A percentile compares a stretch with the other conserved stretches of the same genome.
Conservation (phyloP, 1,140 invertebrate genomes). For the Papilio xuthus region DNA sequence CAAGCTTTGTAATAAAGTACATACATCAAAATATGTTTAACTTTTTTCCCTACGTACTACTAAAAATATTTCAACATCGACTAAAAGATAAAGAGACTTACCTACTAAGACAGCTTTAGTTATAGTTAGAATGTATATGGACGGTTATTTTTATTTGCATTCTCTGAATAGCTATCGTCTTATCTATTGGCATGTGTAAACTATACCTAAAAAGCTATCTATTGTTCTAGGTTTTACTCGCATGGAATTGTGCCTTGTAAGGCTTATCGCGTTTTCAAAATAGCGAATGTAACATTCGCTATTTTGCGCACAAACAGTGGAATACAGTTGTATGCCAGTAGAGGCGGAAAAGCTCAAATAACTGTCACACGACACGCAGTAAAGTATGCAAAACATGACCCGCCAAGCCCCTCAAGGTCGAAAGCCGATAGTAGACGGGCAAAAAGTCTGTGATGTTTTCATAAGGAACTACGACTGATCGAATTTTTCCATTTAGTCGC, state of each 20-base stretch:
- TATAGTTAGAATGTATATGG: not conserved
- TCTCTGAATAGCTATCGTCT: not conserved
- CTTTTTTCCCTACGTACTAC: no score
- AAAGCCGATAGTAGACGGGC: not conserved
- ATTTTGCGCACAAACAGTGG: not conserved
- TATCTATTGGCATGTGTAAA: not conserved
- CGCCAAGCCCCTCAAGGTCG: conserved; percentile 11
- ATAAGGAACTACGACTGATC: not conserved
- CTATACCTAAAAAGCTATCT: conserved; percentile 7
- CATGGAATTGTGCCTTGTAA: conserved; percentile 14
- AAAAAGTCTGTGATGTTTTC: not conserved
- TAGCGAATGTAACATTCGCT: not conserved
- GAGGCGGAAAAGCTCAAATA: conserved; percentile 5
- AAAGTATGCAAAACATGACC: conserved; percentile 22
- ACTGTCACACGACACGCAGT: conserved; percentile 14
- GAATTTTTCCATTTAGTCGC: not conserved
- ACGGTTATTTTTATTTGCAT: not conserved
- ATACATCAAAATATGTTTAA: no score
- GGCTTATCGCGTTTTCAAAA: not conserved
- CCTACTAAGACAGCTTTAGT: not conserved
- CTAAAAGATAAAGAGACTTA: no score
- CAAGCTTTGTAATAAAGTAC: no score
- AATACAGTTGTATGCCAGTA: not conserved
- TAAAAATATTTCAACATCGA: no score
- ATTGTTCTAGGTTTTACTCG: not conserved